phyloP scores from a whole-genome alignment of 53 echinoderm and acorn worm species.

The Holothuria leucospilota region DNA sequence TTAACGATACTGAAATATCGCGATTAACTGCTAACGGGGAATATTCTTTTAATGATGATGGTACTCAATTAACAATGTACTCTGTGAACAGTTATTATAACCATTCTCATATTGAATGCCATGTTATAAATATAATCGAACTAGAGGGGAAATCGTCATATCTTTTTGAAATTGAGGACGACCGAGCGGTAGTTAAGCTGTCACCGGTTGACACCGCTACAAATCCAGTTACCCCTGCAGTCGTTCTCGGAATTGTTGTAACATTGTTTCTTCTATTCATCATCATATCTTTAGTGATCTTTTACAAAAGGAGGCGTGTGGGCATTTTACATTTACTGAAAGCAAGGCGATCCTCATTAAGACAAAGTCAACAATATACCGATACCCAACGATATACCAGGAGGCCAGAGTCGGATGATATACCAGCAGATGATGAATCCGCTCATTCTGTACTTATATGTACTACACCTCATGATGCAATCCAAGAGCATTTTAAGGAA shows the following conservation, averaged over 20 bases:
- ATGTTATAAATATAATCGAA: conserved; percentile 7
- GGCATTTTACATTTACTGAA: conserved; percentile 34
- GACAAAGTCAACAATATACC: neutral
- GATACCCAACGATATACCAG: neutral
- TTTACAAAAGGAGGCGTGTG: neutral
- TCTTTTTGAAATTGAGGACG: neutral
- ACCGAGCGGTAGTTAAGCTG: neutral
- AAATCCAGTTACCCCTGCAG: neutral
- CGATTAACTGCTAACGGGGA: neutral
- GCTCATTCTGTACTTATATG: conserved; percentile 64
- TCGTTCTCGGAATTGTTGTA: neutral
- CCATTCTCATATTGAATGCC: conserved; percentile 9
- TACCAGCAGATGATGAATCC: neutral
- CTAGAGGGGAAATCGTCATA: neutral
- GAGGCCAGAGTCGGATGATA: neutral
- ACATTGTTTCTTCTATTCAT: neutral
- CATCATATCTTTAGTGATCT: neutral
- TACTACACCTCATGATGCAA: conserved; percentile 74
- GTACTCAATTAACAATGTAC: neutral
- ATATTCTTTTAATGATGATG: conserved; percentile 12
- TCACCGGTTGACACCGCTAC: neutral
- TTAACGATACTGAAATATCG: conserved; percentile 45
- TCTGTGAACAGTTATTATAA: neutral
- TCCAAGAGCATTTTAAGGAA: conserved; percentile 70
- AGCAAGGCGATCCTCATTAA: conserved; percentile 8